Conservation (phyloP, 2,888 invertebrate species). For the Pachymerium ferrugineum region DNA sequence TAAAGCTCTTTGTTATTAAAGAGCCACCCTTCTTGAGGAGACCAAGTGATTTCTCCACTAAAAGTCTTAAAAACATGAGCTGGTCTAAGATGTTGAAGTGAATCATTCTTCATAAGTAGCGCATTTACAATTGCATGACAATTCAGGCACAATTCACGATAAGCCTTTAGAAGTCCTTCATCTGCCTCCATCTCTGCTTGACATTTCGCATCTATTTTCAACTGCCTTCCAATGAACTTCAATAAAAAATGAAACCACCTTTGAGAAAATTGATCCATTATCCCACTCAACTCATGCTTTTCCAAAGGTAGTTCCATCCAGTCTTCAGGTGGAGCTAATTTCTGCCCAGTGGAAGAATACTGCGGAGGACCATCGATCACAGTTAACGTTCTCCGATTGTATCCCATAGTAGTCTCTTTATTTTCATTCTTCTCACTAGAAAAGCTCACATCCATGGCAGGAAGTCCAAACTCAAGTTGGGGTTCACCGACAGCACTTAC, state of each 20-base stretch:
- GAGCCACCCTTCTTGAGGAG: slow-evolving; percentile 46
- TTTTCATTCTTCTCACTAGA: background rate
- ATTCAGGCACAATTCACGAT: slow-evolving; percentile 42
- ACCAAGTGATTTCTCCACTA: slow-evolving; percentile 46
- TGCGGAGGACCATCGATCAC: background rate
- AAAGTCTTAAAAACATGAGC: slow-evolving; percentile 43
- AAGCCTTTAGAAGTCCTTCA: background rate
- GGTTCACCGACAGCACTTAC: background rate
- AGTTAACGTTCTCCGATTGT: background rate
- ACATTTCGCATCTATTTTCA: background rate
- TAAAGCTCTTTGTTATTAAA: slow-evolving; percentile 43
- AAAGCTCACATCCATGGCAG: background rate
- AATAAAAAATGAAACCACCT: slow-evolving; percentile 15
- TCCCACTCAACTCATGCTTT: background rate
- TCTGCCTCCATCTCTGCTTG: background rate
- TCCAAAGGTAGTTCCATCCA: slow-evolving; percentile 25
- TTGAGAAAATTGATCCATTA: background rate
- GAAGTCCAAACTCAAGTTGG: background rate
- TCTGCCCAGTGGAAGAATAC: background rate
- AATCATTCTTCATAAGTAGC: slow-evolving; percentile 32
- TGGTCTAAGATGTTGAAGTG: slow-evolving; percentile 35
- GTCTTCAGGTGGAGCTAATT: background rate
- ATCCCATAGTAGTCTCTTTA: background rate
- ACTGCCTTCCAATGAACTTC: background rate
- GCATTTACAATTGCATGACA: slow-evolving; percentile 42